phyloP scores from a whole-genome alignment of 23 tunicate genomes.

The Trididemnum clinides region DNA sequence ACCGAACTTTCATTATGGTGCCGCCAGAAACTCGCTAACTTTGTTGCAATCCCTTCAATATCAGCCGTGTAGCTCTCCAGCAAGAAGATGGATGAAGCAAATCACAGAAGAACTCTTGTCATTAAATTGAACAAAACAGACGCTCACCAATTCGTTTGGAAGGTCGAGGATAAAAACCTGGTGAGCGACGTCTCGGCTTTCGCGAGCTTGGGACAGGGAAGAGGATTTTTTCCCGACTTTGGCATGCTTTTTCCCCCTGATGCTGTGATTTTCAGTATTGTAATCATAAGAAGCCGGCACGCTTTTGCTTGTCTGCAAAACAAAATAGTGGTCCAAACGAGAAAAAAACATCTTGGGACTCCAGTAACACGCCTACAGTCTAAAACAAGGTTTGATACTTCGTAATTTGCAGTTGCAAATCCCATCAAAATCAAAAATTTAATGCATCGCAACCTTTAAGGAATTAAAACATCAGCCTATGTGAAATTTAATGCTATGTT shows the following conservation, averaged over 20 bases:
- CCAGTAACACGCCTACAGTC: not conserved
- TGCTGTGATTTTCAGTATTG: not conserved
- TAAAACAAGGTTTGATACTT: not conserved
- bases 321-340: not conserved
- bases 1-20: no score
- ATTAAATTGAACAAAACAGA: not conserved
- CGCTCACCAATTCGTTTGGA: slow-evolving; percentile 46
- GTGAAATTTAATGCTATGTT: no score
- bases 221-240: not conserved
- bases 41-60: no score
- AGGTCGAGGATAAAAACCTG: not conserved
- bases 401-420: not conserved
- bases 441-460: no score
- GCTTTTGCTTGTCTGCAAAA: not conserved
- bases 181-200: not conserved
- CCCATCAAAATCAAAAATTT: not conserved
- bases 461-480: no score
- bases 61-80: no score
- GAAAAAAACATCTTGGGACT: not conserved
- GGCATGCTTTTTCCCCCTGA: not conserved
- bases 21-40: no score
- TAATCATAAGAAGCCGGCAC: not conserved
- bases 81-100: no score
- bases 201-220: not conserved
- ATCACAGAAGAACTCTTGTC: no score